Base-by-base conservation (phyloP, 1,140 invertebrate species). In the Leptopilina clavipes region DNA sequence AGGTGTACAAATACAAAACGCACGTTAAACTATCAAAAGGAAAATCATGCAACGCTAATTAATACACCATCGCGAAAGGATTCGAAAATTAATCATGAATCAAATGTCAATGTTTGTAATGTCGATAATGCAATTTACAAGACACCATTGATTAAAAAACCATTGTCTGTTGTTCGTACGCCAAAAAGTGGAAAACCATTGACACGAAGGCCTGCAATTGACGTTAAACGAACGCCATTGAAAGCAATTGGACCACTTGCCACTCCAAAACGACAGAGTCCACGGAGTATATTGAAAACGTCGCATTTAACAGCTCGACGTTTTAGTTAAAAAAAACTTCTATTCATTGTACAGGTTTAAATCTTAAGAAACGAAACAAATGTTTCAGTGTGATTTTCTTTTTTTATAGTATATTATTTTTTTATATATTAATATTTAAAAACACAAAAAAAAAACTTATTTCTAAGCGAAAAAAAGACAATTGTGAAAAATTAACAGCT, bases 61-160 rank as follows among this genome's bases (percentile, higher is more conserved):
- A 73, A 48, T 19, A 37, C 31, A 25, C 17, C 25, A 83, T 82
- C 9, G n/a, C 54, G 45, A 5, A 19, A 18, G 14, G 76, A 72
- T 74, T 72, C 48, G 18, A 31, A 22, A 37, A 65, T 76, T 9
- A 25, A 77, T 3, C 74, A 82, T 11, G 79, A 83, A n/a, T 56
- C 79, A 17, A 83, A 74, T 70, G 12, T 83, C 3, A 85, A 79
- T 75, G 52, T 76, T n/a, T n/a, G n/a, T n/a, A n/a, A n/a, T n/a
- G n/a, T n/a, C n/a, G 83, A 83, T 17, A 86, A 86, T 52, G n/a
- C 65, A 6, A 86, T 72, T 19, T 86, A 83, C 70, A 91, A 83
- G 76, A 90, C 90, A 0, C 90, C 90, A 1, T 87, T 87, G 18
- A 91, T 91, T 18, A 91, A 91, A 44, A 87, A 86, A 75, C 86